These are phyloP conservation scores for Cranoglanis bouderius DNA, from an alignment of 2,113 vertebrate species.

Conservation along the genomic window DNA sequence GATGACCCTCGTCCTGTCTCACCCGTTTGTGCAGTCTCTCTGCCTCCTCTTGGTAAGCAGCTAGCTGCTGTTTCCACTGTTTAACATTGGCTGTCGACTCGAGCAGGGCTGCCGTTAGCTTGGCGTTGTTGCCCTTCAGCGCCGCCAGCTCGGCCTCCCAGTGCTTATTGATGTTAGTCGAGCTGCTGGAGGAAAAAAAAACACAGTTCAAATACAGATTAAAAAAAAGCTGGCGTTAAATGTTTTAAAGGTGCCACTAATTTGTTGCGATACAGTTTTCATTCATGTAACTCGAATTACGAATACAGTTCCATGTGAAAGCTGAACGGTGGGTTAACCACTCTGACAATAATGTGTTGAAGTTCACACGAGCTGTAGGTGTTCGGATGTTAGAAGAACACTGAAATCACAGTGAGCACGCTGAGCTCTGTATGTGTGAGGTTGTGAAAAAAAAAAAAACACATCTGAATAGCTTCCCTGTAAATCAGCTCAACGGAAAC, in stretches of 20 bases:
- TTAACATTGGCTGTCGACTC: conserved; percentile 98
- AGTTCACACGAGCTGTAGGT: not conserved
- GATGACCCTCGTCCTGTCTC: not conserved
- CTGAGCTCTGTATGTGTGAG: conserved; percentile 12
- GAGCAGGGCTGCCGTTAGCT: conserved; percentile 94
- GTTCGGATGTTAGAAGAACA: conserved; percentile 15
- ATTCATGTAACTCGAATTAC: not conserved
- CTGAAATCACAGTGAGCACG: not conserved
- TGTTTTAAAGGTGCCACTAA: not conserved
- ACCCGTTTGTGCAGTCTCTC: conserved; percentile 94
- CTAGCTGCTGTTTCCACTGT: conserved; percentile 98
- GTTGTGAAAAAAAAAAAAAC: not conserved
- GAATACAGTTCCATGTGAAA: not conserved
- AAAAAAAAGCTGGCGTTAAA: not conserved
- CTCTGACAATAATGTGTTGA: not conserved
- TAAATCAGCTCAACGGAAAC: not conserved
- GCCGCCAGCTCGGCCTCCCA: conserved; percentile 96
- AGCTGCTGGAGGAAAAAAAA: conserved; percentile 52
- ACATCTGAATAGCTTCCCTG: not conserved
- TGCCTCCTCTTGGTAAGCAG: conserved; percentile 94
- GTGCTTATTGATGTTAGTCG: conserved; percentile 83
- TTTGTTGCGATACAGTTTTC: not conserved
- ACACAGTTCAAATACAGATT: not conserved
- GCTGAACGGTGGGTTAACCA: not conserved
- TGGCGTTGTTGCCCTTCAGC: conserved; percentile 96